Base-by-base conservation (phyloP, 2,113 vertebrate genomes). In the Peucedramus taeniatus region DNA sequence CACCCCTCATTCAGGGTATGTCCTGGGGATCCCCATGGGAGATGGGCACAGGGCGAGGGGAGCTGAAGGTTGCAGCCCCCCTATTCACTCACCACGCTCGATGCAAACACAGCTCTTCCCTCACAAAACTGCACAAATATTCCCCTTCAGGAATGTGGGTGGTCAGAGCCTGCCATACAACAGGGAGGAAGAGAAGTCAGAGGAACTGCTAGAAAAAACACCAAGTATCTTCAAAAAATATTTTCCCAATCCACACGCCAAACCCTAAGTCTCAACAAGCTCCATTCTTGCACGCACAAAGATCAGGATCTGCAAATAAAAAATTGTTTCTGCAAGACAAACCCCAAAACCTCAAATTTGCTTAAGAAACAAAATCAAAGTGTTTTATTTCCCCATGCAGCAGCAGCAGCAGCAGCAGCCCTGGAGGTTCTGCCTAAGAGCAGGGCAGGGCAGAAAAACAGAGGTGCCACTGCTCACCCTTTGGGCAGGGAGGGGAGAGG, bases 301-400 rank as follows among this genome's bases (percentile, higher is more conserved):
- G 63, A 33, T 18, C 35, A 11, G 30, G 77, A 51, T 64, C 56
- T 64, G 94, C 85, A 94, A 86, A 93, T 59, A 80, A 80, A 88
- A 93, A 45, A 53, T 53, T 94, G 88, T 88, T 93, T 94, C 90
- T 97, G 79, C 85, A 95, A 95, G 93, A 93, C 83, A 94, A 97
- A 96, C 94, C 95, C 94, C 94, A 93, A 96, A 96, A 87, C 94
- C 94, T 94, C 95, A 96, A 89, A 94, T 94, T 81, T 96, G 90
- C 88, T 95, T 94, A 90, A 88, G 79, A 95, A 94, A 89, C 77
- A 87, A 84, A 96, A 95, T 96, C 87, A 92, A 87, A 95, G 94
- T 84, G 75, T 39, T 96, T 91, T 87, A 84, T 96, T 97, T 94
- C 93, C 74, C 82, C 28, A 33, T 16, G 69, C 50, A 80, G 70